phyloP scores from a whole-genome alignment of 2,888 invertebrate genomes.

The Cephus runcator region DNA sequence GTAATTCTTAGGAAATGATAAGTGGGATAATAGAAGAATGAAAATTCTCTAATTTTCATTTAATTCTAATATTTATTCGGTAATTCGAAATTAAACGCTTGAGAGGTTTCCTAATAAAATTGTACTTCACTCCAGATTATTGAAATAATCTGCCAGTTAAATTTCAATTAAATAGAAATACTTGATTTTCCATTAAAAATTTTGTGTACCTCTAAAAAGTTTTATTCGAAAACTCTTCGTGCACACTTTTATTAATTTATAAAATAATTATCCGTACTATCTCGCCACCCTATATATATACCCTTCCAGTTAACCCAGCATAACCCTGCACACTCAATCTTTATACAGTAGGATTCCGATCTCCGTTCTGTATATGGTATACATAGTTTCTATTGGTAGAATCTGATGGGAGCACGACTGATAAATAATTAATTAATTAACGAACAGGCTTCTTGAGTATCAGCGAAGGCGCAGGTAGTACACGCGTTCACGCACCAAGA shows the following conservation, averaged over 20 bases:
- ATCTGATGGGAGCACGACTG: neutral
- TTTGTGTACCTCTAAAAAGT: neutral
- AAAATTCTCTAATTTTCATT: neutral
- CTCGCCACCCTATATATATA: neutral
- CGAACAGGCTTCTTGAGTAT: neutral
- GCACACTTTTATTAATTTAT: neutral
- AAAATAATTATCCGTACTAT: neutral
- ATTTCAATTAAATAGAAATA: neutral
- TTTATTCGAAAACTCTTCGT: neutral
- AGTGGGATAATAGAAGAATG: neutral
- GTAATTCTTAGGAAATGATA: neutral
- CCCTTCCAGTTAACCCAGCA: neutral
- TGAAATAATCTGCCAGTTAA: neutral
- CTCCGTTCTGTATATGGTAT: neutral
- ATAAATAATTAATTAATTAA: neutral
- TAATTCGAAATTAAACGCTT: neutral
- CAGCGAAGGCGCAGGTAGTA: neutral
- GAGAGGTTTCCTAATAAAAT: too few relatives aligned
- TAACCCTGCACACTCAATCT: neutral
- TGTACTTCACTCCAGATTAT: neutral
- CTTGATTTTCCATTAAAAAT: neutral
- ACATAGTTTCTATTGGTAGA: neutral
- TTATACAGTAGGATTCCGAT: neutral
- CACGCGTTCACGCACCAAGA: neutral
- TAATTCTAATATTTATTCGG: neutral